A percentile compares a stretch with the other conserved stretches of the same genome.
phyloP scores from a whole-genome alignment of 2,888 invertebrate genomes.

The Epirrhoe alternata region DNA sequence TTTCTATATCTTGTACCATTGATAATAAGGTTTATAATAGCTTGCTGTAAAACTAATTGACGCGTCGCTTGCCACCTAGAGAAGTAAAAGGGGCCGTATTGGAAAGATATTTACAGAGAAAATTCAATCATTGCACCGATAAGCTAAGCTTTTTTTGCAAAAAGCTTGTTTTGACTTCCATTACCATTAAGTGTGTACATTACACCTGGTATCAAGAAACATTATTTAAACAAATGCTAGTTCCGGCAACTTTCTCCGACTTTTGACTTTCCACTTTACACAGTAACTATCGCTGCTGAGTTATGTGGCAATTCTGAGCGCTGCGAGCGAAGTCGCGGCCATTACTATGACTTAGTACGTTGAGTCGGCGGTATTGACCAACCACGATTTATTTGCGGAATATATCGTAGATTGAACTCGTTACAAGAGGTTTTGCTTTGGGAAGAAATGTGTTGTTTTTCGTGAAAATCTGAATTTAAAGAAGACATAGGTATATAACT shows the following conservation, averaged over 20 bases:
- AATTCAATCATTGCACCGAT: too few relatives aligned
- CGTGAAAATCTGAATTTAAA: neutral
- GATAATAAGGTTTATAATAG: too few relatives aligned
- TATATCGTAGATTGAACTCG: constrained; percentile 12
- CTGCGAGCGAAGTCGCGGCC: constrained; percentile 52
- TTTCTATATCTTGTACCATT: too few relatives aligned
- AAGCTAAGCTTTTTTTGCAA: too few relatives aligned
- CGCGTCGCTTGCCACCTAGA: too few relatives aligned
- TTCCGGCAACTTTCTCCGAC: constrained; percentile 19
- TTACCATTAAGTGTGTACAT: too few relatives aligned
- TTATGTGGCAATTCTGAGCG: constrained; percentile 56
- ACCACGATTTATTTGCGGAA: constrained; percentile 42
- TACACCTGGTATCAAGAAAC: too few relatives aligned
- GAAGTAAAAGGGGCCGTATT: too few relatives aligned
- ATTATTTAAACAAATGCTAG: neutral
- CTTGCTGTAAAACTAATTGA: too few relatives aligned
- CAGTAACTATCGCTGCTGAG: constrained; percentile 49
- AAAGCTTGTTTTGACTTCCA: too few relatives aligned
- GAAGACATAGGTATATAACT: too few relatives aligned
- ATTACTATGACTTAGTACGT: constrained; percentile 63
- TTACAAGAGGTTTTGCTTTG: neutral
- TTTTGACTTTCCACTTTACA: constrained; percentile 13
- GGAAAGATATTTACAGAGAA: too few relatives aligned
- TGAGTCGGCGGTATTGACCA: constrained; percentile 52
- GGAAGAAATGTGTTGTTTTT: neutral